These are phyloP conservation scores for Ondatra zibethicus DNA, from an alignment of 2,113 vertebrate genomes.

Conservation along the genomic window DNA sequence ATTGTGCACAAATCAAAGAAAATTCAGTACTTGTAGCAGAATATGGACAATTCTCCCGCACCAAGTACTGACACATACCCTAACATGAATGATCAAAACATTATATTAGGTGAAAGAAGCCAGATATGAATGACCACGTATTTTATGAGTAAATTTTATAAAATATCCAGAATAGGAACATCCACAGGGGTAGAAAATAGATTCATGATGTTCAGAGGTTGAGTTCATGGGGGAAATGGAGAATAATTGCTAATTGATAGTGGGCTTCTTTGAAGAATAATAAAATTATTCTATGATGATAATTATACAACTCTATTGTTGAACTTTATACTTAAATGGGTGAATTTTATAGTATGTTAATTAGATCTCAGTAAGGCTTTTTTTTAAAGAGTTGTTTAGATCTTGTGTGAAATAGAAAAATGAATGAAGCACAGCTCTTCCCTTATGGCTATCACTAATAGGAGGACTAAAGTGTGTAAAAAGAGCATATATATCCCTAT, in stretches of 20 bases:
- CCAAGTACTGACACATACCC: neutral
- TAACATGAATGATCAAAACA: neutral
- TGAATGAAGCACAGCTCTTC: constrained; percentile 4
- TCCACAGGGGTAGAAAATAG: neutral
- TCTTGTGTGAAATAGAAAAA: constrained; percentile 37
- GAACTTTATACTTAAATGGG: neutral
- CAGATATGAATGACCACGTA: neutral
- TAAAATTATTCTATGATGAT: neutral
- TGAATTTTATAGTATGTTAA: neutral
- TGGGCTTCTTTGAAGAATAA: neutral
- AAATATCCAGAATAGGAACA: neutral
- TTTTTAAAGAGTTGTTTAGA: neutral
- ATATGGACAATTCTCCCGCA: too few relatives aligned
- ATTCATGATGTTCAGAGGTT: neutral
- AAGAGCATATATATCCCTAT: neutral
- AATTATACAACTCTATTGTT: neutral
- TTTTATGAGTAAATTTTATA: neutral
- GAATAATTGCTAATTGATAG: neutral
- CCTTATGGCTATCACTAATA: neutral
- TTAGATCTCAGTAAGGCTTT: constrained; percentile 23
- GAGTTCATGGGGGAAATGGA: neutral
- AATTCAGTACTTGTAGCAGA: too few relatives aligned
- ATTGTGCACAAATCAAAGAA: neutral
- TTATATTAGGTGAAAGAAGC: constrained; percentile 23
- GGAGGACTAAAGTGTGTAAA: neutral